A percentile compares a stretch with the other conserved stretches of the same genome.
Conservation (phyloP, 2,888 invertebrate species). For the Augiades crinisus region DNA sequence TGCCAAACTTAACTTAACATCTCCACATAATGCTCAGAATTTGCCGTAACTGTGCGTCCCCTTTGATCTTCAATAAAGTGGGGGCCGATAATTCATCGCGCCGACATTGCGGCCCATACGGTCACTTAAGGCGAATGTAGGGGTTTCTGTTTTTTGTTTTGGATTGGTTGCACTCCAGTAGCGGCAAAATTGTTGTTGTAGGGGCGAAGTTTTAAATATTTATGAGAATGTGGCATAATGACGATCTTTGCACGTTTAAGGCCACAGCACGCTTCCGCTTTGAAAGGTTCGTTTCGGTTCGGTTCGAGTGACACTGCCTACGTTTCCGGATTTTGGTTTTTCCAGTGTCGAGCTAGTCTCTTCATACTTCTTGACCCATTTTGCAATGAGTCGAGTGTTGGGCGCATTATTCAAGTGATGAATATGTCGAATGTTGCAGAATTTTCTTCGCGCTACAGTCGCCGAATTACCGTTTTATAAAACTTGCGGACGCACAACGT, state of each 20-base stretch:
- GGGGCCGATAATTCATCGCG: conserved; percentile 32
- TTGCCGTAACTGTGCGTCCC: conserved; percentile 25
- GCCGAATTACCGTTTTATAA: conserved; percentile 34
- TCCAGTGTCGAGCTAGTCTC: neutral
- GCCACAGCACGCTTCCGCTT: conserved; percentile 28
- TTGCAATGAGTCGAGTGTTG: conserved; percentile 3
- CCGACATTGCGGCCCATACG: conserved; percentile 32
- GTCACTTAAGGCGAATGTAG: conserved; percentile 32
- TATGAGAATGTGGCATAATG: conserved; percentile 23
- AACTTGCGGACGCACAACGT: conserved; percentile 33
- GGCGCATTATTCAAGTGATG: conserved; percentile 21
- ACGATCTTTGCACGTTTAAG: conserved; percentile 25
- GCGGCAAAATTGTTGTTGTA: conserved; percentile 30
- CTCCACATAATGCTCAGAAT: conserved; percentile 28
- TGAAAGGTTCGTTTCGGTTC: too few species aligned
- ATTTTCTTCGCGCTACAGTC: conserved; percentile 32
- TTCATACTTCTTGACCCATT: too few species aligned
- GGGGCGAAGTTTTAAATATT: too few species aligned
- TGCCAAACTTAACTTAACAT: too few species aligned
- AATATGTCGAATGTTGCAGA: conserved; percentile 30
- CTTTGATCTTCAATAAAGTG: conserved; percentile 34
- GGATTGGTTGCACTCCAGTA: conserved; percentile 31
- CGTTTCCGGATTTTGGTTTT: neutral
- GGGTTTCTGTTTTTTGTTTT: conserved; percentile 31
- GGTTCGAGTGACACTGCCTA: too few species aligned